Conservation (phyloP, 1,140 invertebrate genomes). For the Tetramorium alpestre region DNA sequence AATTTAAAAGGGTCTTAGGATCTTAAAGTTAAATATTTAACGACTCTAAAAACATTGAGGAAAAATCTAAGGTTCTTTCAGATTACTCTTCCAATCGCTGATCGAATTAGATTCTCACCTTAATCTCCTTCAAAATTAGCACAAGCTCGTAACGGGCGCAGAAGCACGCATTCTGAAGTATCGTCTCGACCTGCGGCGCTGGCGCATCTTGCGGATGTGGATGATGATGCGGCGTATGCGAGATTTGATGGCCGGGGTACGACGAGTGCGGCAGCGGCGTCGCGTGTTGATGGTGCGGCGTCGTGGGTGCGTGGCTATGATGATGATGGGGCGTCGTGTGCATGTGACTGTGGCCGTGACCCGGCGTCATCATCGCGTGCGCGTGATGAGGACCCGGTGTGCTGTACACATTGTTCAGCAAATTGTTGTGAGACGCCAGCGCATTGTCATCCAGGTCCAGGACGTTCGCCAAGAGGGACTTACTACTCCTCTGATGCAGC, state of each 20-base stretch:
- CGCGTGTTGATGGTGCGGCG: slow-evolving; percentile 83
- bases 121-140: slow-evolving; percentile 97
- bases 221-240: slow-evolving; percentile 85
- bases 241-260: slow-evolving; percentile 81
- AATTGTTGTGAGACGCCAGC: slow-evolving; percentile 84
- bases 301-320: slow-evolving; percentile 81
- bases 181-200: slow-evolving; percentile 86
- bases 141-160: slow-evolving; percentile 95
- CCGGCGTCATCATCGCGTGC: slow-evolving; percentile 73
- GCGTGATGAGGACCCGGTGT: slow-evolving; percentile 83
- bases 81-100: not conserved
- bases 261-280: slow-evolving; percentile 81
- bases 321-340: slow-evolving; percentile 84
- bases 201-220: slow-evolving; percentile 82
- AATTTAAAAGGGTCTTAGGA: not conserved
- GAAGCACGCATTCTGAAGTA: slow-evolving; percentile 89
- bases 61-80: not conserved
- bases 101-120: slow-evolving; percentile 84
- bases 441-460: slow-evolving; percentile 95
- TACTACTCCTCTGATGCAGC: slow-evolving; percentile 90
- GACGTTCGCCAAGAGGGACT: slow-evolving; percentile 97
- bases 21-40: not conserved
- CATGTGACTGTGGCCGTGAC: slow-evolving; percentile 82
- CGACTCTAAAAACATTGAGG: not conserved
- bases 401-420: slow-evolving; percentile 85